These are phyloP conservation scores for Lathamus discolor DNA, from an alignment of 2,113 vertebrate genomes.

Conservation along the genomic window DNA sequence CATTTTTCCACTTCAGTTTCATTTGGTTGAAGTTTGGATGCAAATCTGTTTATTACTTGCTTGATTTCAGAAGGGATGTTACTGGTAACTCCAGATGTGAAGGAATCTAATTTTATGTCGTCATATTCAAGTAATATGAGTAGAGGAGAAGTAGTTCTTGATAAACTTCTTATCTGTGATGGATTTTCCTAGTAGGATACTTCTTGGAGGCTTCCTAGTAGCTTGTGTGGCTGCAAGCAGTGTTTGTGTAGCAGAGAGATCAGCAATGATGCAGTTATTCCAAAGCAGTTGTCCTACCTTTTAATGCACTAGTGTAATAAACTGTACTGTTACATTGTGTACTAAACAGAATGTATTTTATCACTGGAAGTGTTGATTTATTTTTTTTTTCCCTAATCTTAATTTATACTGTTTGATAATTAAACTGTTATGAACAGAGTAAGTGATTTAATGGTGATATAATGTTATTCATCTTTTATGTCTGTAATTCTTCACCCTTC, in stretches of 20 bases:
- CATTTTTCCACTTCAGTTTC: not conserved
- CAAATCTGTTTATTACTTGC: not conserved
- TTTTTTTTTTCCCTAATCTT: not conserved
- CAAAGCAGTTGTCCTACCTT: not conserved
- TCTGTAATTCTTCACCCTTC: not conserved
- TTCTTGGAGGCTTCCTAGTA: not conserved
- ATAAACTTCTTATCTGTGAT: not conserved
- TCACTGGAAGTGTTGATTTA: conserved; percentile 6
- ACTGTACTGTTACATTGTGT: conserved; percentile 21
- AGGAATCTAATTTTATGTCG: not conserved
- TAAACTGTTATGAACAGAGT: not conserved
- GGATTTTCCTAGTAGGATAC: not conserved
- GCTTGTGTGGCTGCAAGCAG: not conserved
- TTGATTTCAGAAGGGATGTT: not conserved
- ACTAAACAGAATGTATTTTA: not conserved
- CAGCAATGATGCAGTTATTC: not conserved
- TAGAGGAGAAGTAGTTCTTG: not conserved
- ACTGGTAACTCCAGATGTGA: not conserved
- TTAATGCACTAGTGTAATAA: conserved; percentile 22
- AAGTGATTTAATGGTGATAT: conserved; percentile 11
- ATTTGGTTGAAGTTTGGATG: not conserved
- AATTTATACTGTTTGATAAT: conserved; percentile 35
- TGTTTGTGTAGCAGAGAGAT: not conserved
- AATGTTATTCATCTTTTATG: not conserved
- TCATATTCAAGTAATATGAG: not conserved